Conservation (phyloP, 2,113 vertebrate genomes). For the Camelus dromedarius region DNA sequence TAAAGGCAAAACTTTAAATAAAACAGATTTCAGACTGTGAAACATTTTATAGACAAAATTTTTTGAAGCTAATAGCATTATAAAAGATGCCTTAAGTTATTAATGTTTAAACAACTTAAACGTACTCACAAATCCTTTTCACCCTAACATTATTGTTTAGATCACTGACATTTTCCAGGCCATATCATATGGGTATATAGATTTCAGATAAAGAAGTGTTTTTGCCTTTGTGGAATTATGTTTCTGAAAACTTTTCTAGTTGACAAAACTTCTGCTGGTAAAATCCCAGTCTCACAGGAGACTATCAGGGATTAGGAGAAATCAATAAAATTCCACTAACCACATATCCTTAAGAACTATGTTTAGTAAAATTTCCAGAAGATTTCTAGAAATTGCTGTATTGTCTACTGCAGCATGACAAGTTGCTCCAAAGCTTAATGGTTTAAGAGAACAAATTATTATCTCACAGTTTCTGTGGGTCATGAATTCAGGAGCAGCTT, state of each 20-base stretch:
- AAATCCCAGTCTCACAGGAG: neutral
- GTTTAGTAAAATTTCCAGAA: conserved; percentile 22
- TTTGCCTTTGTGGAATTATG: neutral
- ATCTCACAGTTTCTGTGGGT: neutral
- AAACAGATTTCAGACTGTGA: conserved; percentile 36
- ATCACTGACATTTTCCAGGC: neutral
- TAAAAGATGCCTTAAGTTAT: conserved; percentile 21
- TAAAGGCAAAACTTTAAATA: conserved; percentile 42
- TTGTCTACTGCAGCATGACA: neutral
- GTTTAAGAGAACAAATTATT: neutral
- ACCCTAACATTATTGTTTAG: neutral
- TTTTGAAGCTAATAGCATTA: conserved; percentile 26
- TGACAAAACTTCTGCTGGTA: neutral
- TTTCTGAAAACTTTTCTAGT: conserved; percentile 1
- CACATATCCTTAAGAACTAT: neutral
- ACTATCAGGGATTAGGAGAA: neutral
- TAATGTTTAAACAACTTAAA: conserved; percentile 28
- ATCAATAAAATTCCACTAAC: conserved; percentile 5
- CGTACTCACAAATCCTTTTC: neutral
- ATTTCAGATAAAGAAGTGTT: neutral
- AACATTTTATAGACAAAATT: conserved; percentile 19
- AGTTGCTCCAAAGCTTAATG: neutral
- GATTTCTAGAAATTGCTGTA: neutral
- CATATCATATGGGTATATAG: neutral
- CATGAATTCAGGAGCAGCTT: neutral